Conservation (phyloP, 1,140 invertebrate species). For the Cylas formicarius region DNA sequence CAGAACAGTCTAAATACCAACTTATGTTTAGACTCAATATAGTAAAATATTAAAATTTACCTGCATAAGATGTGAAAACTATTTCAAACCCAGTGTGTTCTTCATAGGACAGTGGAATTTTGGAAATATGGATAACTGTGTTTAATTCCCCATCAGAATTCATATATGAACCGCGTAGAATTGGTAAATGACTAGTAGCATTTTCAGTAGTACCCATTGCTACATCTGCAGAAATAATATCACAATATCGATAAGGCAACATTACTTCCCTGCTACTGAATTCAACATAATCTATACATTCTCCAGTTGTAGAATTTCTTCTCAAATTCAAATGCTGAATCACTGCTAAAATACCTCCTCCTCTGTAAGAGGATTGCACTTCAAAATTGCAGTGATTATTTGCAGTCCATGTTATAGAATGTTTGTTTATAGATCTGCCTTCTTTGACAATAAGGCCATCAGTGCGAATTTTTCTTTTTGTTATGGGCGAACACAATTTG, state of each 20-base stretch:
- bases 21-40: background rate
- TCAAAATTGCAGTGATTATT: conserved; percentile 5
- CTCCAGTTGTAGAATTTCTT: conserved; percentile 10
- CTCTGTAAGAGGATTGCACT: background rate
- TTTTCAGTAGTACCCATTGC: conserved; percentile 6
- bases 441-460: conserved; percentile 6
- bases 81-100: conserved; percentile 6
- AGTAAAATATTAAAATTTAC: conserved; percentile 3
- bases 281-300: conserved; percentile 24
- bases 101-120: background rate
- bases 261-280: conserved; percentile 7
- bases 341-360: conserved; percentile 15
- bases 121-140: conserved; percentile 8
- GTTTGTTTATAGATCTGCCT: background rate
- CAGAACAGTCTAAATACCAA: conserved; percentile 9
- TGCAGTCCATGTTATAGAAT: background rate
- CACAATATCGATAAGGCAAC: conserved; percentile 7
- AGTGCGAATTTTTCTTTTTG: conserved; percentile 6
- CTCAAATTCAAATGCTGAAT: conserved; percentile 19
- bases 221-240: conserved; percentile 1
- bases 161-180: conserved; percentile 6
- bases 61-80: conserved; percentile 13
- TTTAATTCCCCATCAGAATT: conserved; percentile 6
- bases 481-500: conserved; percentile 1
- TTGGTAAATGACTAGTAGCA: background rate